These are phyloP conservation scores for Psephotus haematonotus DNA, from an alignment of 2,113 vertebrate species.

Conservation along the genomic window DNA sequence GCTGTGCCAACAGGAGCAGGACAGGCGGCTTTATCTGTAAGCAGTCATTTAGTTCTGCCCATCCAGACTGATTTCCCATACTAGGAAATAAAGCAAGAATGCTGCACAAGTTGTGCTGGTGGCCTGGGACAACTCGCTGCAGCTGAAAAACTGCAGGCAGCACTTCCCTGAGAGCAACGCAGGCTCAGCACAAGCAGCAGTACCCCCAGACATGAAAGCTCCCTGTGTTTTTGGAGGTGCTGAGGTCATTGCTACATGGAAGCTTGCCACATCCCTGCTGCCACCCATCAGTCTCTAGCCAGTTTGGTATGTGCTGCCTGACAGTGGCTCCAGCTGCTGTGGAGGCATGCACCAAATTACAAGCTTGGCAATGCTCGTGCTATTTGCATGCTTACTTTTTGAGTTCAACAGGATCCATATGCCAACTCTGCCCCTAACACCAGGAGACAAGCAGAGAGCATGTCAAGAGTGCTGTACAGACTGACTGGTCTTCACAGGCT, in stretches of 20 bases:
- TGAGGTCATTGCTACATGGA: not conserved
- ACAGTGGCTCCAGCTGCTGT: constrained; percentile 1
- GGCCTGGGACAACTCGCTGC: not conserved
- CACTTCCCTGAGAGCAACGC: not conserved
- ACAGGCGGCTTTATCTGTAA: not conserved
- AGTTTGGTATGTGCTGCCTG: not conserved
- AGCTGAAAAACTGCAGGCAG: not conserved
- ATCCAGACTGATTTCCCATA: not conserved
- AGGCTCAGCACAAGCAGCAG: not conserved
- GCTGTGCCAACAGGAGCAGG: not conserved
- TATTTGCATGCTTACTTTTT: not conserved
- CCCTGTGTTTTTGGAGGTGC: not conserved
- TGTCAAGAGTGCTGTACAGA: not conserved
- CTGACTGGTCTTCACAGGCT: not conserved
- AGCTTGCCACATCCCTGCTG: not conserved
- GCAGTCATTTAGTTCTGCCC: not conserved
- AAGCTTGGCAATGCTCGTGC: not conserved
- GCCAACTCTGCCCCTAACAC: not conserved
- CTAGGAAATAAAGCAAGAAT: not conserved
- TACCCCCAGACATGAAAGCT: not conserved
- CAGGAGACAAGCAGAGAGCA: constrained; percentile 15
- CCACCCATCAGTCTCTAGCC: not conserved
- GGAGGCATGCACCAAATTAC: constrained; percentile 23
- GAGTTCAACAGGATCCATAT: not conserved
- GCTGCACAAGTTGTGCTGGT: not conserved